Evolutionary conservation across 2,113 vertebrate genomes (phyloP), one percentile per base, ranked within the genome.

Genomic region (Saccopteryx bilineata): DNA sequence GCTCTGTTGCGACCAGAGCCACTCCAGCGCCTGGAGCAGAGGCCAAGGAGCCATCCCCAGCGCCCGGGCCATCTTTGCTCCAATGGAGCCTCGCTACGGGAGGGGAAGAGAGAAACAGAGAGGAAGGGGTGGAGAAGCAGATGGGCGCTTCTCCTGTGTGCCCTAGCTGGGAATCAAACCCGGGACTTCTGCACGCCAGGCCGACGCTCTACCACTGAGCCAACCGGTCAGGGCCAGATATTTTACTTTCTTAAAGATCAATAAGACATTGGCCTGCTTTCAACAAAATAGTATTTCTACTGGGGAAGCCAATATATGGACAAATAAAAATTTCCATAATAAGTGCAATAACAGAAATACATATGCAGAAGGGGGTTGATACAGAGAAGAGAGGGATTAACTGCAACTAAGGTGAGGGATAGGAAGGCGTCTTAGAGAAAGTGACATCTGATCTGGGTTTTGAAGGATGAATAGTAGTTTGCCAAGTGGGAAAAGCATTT

Each of bases 181-280:
- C n/a, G n/a, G n/a, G n/a, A n/a, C n/a, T n/a, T n/a, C n/a, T n/a
- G n/a, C n/a, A n/a, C n/a, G n/a, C n/a, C n/a, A n/a, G n/a, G n/a
- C n/a, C n/a, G n/a, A n/a, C n/a, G n/a, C n/a, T n/a, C n/a, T n/a
- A n/a, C n/a, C n/a, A n/a, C n/a, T n/a, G n/a, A n/a, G n/a, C n/a
- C n/a, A n/a, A n/a, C n/a, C n/a, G n/a, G n/a, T n/a, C n/a, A n/a
- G n/a, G n/a, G n/a, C n/a, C 79, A 60, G 19, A 83, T 33, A 96
- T 76, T 96, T 90, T 33, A 63, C 19, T 83, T 96, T 3, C 28
- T 79, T 50, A 76, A 86, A 95, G 82, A 89, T 91, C 82, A 91
- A 23, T 95, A 81, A 87, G 63, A 81, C 21, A 31, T 71, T 83
- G 85, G 68, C 48, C 39, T 84, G 1, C 79, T 95, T 92, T 97